Conservation (phyloP, 1,140 invertebrate species). For the Sycophila sp. region DNA sequence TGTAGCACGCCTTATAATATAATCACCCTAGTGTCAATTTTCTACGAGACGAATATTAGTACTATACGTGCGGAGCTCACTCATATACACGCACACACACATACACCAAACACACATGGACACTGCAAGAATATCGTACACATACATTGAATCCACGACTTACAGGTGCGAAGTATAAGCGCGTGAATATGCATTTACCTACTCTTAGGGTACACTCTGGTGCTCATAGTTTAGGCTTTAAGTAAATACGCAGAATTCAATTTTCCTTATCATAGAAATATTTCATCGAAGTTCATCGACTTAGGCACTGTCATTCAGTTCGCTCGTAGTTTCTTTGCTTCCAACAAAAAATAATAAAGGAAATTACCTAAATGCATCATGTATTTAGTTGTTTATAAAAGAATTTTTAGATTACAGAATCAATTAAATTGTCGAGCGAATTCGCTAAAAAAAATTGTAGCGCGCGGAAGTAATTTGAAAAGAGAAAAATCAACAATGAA, state of each 20-base stretch:
- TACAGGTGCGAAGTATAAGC: conserved; percentile 25
- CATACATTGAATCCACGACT: conserved; percentile 5
- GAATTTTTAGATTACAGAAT: too few species aligned
- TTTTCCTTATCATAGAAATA: conserved; percentile 23
- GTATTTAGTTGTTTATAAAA: too few species aligned
- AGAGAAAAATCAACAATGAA: too few species aligned
- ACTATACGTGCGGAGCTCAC: conserved; percentile 43
- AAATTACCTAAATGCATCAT: too few species aligned
- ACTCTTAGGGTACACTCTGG: conserved; percentile 14
- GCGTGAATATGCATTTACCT: conserved; percentile 50
- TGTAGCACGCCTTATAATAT: conserved; percentile 60
- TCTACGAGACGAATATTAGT: conserved; percentile 52
- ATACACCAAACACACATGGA: background rate
- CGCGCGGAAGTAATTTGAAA: too few species aligned
- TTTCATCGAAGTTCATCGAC: background rate
- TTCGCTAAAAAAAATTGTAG: too few species aligned
- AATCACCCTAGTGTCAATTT: conserved; percentile 65
- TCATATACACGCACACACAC: conserved; percentile 39
- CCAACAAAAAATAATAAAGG: too few species aligned
- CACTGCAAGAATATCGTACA: conserved; percentile 14
- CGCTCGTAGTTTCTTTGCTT: too few species aligned
- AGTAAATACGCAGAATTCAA: conserved; percentile 4
- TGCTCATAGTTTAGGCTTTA: too few species aligned
- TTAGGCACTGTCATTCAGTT: too few species aligned
- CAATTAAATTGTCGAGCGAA: too few species aligned